Percentiles rank a stretch among this genome's conserved stretches.
These are phyloP conservation scores for Siniperca knerii DNA, from an alignment of 2,113 vertebrate species.

Conservation along the genomic window DNA sequence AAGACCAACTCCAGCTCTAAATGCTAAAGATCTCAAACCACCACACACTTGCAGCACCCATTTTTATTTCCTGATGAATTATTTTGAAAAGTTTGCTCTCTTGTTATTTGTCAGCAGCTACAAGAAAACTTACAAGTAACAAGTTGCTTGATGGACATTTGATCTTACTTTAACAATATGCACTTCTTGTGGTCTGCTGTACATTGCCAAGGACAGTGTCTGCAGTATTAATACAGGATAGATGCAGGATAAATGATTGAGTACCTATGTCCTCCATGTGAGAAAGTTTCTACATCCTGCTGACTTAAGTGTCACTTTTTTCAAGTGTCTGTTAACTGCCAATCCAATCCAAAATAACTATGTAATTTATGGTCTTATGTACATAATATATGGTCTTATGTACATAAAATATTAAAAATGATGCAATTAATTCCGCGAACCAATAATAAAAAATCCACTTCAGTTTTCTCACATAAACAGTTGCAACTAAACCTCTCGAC, in stretches of 20 bases:
- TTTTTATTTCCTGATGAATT: background rate
- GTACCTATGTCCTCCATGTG: slow-evolving; percentile 29
- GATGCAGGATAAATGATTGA: slow-evolving; percentile 41
- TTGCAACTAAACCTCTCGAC: no score
- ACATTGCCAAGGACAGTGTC: slow-evolving; percentile 44
- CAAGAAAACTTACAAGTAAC: background rate
- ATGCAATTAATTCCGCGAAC: no score
- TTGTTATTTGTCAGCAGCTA: background rate
- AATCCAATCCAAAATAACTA: background rate
- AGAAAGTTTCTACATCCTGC: slow-evolving; percentile 13
- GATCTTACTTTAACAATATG: background rate
- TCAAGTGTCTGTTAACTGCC: slow-evolving; percentile 1
- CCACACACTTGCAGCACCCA: no score
- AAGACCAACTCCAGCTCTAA: background rate
- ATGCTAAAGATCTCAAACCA: no score
- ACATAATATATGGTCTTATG: no score
- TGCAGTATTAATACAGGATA: slow-evolving; percentile 28
- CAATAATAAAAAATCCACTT: no score
- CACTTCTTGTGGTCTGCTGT: background rate
- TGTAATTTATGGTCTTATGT: no score
- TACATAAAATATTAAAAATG: no score
- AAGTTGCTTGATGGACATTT: slow-evolving; percentile 22
- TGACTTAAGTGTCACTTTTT: slow-evolving; percentile 26
- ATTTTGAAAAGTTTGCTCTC: background rate
- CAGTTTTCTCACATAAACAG: no score